phyloP scores from a whole-genome alignment of 2,113 vertebrate species.

The Trematocara nigrifrons region DNA sequence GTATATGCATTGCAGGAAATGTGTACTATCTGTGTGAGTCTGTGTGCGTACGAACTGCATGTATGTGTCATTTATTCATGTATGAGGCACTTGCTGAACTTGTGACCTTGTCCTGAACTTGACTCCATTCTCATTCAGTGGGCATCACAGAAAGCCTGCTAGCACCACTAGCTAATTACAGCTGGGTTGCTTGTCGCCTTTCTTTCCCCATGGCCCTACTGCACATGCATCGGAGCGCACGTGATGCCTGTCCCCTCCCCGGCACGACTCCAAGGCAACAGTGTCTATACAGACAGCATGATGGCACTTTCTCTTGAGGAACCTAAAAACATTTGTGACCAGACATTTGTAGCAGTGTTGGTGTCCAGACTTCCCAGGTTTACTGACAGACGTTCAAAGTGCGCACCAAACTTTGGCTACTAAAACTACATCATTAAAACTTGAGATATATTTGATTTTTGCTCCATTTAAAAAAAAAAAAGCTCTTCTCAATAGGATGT shows the following conservation, averaged over 20 bases:
- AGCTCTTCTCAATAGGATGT: background rate
- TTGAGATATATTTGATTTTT: background rate
- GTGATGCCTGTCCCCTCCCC: background rate
- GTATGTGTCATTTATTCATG: background rate
- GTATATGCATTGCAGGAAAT: background rate
- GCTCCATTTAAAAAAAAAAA: background rate
- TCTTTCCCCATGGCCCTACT: background rate
- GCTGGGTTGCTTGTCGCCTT: slow-evolving; percentile 11
- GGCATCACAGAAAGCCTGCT: background rate
- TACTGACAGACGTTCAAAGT: background rate
- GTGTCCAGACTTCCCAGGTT: background rate
- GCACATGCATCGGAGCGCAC: background rate
- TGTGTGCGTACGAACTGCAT: background rate
- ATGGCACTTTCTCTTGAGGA: background rate
- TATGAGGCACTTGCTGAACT: slow-evolving; percentile 9
- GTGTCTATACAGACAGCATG: slow-evolving; percentile 33
- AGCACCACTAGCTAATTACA: slow-evolving; percentile 50
- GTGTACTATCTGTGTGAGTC: slow-evolving; percentile 1
- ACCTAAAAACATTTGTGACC: background rate
- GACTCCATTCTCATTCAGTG: slow-evolving; percentile 15
- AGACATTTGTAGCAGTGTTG: background rate
- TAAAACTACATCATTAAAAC: background rate
- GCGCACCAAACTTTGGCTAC: background rate
- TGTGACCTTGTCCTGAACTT: slow-evolving; percentile 43
- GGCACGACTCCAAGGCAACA: slow-evolving; percentile 18